Evolutionary conservation across 2,797 vertebrate genomes (phyloP).

Genomic region (Prionace glauca): DNA sequence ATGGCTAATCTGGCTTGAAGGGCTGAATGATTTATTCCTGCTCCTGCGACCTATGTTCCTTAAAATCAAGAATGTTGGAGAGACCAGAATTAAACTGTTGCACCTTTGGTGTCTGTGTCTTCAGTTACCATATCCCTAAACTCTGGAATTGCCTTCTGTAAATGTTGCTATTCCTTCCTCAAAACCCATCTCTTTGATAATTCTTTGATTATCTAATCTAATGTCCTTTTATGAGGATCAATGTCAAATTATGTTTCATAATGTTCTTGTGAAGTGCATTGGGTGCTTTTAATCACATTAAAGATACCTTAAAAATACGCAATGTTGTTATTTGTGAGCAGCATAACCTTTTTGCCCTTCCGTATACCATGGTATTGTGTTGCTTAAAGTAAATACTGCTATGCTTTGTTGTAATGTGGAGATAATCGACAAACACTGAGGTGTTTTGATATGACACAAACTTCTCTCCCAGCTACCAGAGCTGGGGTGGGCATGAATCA

Average conservation of each 20-base stretch:
- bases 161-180: background rate
- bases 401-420: background rate
- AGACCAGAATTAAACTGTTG: background rate
- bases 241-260: background rate
- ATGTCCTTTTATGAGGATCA: background rate
- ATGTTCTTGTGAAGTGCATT: no score
- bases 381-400: background rate
- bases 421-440: background rate
- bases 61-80: no score
- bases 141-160: background rate
- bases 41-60: no score
- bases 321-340: background rate
- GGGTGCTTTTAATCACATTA: background rate
- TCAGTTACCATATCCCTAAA: background rate
- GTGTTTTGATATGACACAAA: background rate
- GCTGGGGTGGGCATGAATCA: background rate
- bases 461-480: background rate
- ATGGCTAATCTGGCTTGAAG: no score
- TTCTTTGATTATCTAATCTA: background rate
- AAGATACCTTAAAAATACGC: background rate
- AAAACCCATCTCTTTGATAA: background rate
- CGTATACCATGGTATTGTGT: background rate
- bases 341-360: background rate
- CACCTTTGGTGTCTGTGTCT: background rate
- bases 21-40: no score